Base-by-base conservation (phyloP, 2,888 invertebrate genomes). In the Scaptomyza reducta region DNA sequence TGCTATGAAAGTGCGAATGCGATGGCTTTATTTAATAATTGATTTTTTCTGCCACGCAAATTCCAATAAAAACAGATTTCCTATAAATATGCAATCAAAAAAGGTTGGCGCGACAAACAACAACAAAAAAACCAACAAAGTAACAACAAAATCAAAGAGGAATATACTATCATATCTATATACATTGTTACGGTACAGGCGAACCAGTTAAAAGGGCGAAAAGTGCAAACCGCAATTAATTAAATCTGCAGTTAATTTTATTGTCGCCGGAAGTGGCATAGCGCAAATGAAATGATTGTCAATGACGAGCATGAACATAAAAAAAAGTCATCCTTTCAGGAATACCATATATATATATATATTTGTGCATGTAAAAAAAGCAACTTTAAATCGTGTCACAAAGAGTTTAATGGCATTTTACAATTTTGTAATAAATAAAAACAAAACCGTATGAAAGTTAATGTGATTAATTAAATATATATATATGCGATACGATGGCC, bases 181-280 rank as follows among this genome's bases (percentile, higher is more conserved):
- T 38, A 63, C 55, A 58, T 27, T 65, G 56, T 51, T 18, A 13
- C 60, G 44, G 69, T 44, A 29, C 13, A 38, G 44, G 38, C 38
- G 42, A 58, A 59, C 51, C 38, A 41, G 71, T 44, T 68, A 77
- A 73, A 75, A 67, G 59, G 59, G 77, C 63, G 63, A 74, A 73
- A 66, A 77, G 70, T 64, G 63, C 77, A 73, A 74, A 76, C 76
- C 76, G 66, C 76, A 77, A 76, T 76, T 76, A 76, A 77, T 76
- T 76, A 76, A 76, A 76, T 76, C 76, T 70, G 63, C 74, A 73
- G 66, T 68, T 70, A 60, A 76, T 70, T 76, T 77, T 68, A 77
- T 79, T 77, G 77, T 65, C 64, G 49, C 57, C 79, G 79, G 79
- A 79, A 80, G 81, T 80, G 74, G 77, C 72, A 62, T 66, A 69